Evolutionary conservation across 2,888 invertebrate genomes (phyloP).

Genomic region (Cephus pygmeus): DNA sequence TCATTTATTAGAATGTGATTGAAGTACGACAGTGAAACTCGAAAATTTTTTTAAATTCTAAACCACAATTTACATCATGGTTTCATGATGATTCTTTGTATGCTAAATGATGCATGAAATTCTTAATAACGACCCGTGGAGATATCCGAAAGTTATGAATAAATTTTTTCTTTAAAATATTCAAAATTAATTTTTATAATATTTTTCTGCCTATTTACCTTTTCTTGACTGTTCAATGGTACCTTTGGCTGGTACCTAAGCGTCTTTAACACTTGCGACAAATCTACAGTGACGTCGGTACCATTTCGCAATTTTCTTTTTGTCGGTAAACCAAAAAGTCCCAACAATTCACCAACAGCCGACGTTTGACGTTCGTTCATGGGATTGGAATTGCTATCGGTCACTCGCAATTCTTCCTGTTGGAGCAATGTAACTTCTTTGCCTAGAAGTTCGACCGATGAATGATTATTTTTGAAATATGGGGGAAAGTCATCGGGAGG

Average conservation of each 20-base stretch:
- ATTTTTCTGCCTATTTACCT: background rate
- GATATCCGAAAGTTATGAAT: background rate
- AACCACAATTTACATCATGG: background rate
- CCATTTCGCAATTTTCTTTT: background rate
- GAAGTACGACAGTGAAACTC: background rate
- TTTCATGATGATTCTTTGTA: background rate
- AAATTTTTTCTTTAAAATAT: background rate
- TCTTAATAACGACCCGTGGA: background rate
- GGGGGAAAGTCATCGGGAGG: constrained; percentile 51
- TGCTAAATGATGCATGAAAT: background rate
- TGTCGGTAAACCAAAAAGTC: background rate
- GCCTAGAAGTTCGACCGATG: background rate
- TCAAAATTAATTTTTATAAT: background rate
- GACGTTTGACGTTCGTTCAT: constrained; percentile 30
- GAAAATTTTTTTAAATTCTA: background rate
- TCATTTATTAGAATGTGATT: background rate
- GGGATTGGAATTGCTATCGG: background rate
- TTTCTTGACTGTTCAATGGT: background rate
- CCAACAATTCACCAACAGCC: constrained; percentile 30
- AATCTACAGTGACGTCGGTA: background rate
- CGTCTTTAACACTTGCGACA: background rate
- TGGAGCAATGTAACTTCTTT: background rate
- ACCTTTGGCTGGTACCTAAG: background rate
- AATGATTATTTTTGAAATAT: constrained; percentile 41
- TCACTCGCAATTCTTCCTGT: background rate